phyloP scores from a whole-genome alignment of 2,113 vertebrate genomes.

The Trogon surrucura region DNA sequence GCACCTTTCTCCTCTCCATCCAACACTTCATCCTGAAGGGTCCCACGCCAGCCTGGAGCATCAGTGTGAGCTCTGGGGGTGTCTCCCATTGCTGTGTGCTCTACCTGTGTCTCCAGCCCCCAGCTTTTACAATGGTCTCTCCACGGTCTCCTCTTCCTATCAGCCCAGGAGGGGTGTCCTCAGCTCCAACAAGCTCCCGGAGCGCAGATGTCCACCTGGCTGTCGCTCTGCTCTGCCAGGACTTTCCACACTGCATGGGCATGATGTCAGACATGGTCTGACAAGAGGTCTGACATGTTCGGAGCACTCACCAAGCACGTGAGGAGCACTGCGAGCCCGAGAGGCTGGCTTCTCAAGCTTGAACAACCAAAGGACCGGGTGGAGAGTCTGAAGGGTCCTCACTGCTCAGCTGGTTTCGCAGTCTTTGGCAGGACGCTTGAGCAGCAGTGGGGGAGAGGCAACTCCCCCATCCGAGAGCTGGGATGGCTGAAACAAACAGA shows the following conservation, averaged over 20 bases:
- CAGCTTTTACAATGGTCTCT: neutral
- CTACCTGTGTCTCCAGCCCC: too few relatives aligned
- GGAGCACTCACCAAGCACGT: neutral
- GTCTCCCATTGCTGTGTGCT: neutral
- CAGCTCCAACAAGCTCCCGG: neutral
- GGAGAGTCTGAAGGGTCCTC: neutral
- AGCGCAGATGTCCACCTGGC: too few relatives aligned
- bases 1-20: neutral
- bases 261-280: neutral
- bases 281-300: neutral
- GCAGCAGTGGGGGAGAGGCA: neutral
- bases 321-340: neutral
- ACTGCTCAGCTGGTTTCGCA: neutral
- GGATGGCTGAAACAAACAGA: neutral
- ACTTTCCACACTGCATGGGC: rapidly evolving
- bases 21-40: too few relatives aligned
- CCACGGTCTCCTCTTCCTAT: too few relatives aligned
- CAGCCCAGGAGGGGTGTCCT: too few relatives aligned
- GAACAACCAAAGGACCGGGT: too few relatives aligned
- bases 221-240: rapidly evolving
- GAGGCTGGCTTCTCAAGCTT: rapidly evolving
- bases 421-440: too few relatives aligned
- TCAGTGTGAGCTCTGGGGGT: neutral
- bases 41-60: neutral
- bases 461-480: neutral